Evolutionary conservation across 1,140 invertebrate species (phyloP), one percentile per base, ranked within the genome.

Genomic region (Psilanteris sp.): DNA sequence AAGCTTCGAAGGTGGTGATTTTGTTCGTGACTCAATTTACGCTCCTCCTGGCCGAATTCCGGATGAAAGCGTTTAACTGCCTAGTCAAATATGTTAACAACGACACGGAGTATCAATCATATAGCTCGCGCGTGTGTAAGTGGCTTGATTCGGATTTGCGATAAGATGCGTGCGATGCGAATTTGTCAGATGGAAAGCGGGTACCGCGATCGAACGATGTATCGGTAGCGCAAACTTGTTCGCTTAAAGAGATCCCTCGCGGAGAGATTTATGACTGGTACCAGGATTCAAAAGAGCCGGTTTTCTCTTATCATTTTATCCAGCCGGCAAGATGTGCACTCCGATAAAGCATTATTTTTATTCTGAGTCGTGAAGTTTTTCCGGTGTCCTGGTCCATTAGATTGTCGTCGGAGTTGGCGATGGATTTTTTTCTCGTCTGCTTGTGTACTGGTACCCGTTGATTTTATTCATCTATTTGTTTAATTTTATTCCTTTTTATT

Each of bases 31-130:
- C 22, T 36, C 37, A 66, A 66, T 67, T 57, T 27, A 22, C 24
- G 15, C n/a, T 16, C 18, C 15, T 9, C 26, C 27, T 29, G 15
- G 81, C 79, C 78, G 80, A 82, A 81, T 24, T 9, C 26, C 27
- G 41, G 15, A 82, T 81, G 79, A 81, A 82, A 81, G 80, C 43
- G 64, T 76, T 55, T 18, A 70, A 59, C 44, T 59, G 61, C 64
- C 80, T 64, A 61, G 78, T 78, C 79, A 48, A 81, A 85, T 84
- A 84, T 73, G 78, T 74, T 79, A 83, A 81, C 78, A 83, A 79
- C 77, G 34, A 36, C 27, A 43, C 20, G 9, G 59, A 61, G 72
- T 77, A 84, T 85, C 83, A 84, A 83, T 85, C 83, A 85, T 83
- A 77, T 66, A 27, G 64, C 39, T 74, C 18, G 16, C 36, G 41